Evolutionary conservation across 2,113 vertebrate species (phyloP).

Genomic region (Etia nguti): DNA sequence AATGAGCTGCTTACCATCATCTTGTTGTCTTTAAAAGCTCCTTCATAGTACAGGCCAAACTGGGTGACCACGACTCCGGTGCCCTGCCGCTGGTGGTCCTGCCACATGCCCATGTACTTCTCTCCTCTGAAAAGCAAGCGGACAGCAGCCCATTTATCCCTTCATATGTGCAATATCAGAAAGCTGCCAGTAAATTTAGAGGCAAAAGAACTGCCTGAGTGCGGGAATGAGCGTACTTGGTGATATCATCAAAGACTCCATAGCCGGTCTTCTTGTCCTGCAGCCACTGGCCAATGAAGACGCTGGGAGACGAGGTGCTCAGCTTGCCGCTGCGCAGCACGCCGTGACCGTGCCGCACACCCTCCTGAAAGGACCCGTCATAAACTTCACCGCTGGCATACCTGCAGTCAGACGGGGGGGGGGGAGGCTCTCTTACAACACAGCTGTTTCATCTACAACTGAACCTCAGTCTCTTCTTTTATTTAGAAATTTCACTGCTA

Average conservation of each 20-base stretch:
- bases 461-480: background rate
- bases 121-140: constrained; percentile 78
- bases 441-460: background rate
- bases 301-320: constrained; percentile 90
- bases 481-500: background rate
- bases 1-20: constrained; percentile 83
- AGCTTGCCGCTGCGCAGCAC: constrained; percentile 90
- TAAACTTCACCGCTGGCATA: constrained; percentile 92
- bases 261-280: constrained; percentile 94
- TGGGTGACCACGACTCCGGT: constrained; percentile 95
- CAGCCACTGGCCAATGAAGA: constrained; percentile 96
- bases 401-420: constrained; percentile 51
- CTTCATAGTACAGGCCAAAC: constrained; percentile 96
- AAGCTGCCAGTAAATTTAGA: background rate
- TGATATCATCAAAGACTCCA: constrained; percentile 96
- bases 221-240: constrained; percentile 72
- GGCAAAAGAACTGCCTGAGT: background rate
- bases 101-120: constrained; percentile 98
- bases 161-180: background rate
- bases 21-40: constrained; percentile 90
- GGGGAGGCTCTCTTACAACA: background rate
- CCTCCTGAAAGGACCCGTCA: constrained; percentile 92
- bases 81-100: constrained; percentile 88
- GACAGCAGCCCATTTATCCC: background rate
- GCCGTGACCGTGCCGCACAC: constrained; percentile 93